These are phyloP conservation scores for Tetrao urogallus DNA, from an alignment of 2,113 vertebrate genomes.

Conservation along the genomic window DNA sequence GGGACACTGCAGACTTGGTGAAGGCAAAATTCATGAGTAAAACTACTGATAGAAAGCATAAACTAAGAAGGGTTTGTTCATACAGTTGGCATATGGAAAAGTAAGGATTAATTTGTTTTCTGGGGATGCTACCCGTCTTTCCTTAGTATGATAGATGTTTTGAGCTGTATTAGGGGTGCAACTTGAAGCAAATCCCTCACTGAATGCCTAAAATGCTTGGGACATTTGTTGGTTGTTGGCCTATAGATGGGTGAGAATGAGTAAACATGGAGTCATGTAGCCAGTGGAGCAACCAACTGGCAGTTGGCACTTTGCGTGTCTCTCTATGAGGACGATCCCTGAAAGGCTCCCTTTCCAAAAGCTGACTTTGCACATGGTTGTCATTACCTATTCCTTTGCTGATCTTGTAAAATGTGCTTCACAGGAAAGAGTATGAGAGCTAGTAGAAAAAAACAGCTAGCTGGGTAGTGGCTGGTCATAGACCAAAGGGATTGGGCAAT, in stretches of 20 bases:
- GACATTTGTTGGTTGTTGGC: neutral
- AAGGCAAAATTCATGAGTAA: neutral
- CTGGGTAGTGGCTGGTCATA: neutral
- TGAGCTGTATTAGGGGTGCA: neutral
- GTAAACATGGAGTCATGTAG: constrained; percentile 38
- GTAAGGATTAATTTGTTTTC: neutral
- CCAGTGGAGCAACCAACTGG: neutral
- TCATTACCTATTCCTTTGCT: neutral
- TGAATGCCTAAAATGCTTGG: constrained; percentile 32
- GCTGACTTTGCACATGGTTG: neutral
- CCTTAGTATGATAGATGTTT: neutral
- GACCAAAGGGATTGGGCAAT: neutral
- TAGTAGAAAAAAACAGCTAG: neutral
- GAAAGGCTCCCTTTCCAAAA: constrained; percentile 17
- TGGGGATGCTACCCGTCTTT: neutral
- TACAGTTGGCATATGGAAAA: neutral
- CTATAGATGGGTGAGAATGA: neutral
- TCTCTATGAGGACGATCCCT: neutral
- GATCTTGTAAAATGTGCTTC: constrained; percentile 23
- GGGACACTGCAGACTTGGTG: neutral
- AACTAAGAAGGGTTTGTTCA: neutral
- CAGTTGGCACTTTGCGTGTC: neutral
- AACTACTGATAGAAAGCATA: neutral
- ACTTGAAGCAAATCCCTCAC: neutral
- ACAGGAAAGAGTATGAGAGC: neutral